Evolutionary conservation across 2,113 vertebrate species (phyloP).

Genomic region (Amphiprion percula): DNA sequence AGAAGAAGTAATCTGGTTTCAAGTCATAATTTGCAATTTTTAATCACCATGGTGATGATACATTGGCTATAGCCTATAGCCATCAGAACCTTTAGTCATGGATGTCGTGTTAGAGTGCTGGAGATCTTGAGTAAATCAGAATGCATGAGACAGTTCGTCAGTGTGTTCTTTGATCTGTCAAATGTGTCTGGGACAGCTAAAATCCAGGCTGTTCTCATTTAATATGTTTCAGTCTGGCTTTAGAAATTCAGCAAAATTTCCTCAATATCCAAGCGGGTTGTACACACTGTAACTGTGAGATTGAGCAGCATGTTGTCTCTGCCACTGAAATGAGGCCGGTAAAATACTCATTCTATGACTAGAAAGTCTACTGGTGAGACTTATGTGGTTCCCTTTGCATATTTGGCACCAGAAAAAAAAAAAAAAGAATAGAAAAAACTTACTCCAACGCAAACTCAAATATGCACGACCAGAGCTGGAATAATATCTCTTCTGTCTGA

Average conservation of each 20-base stretch:
- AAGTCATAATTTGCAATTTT: not conserved
- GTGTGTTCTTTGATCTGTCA: not conserved
- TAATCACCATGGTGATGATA: not conserved
- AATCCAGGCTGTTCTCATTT: slow-evolving; percentile 1
- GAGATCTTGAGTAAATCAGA: not conserved
- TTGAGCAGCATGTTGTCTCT: slow-evolving; percentile 23
- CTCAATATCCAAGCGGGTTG: slow-evolving; percentile 10
- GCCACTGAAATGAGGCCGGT: slow-evolving; percentile 14
- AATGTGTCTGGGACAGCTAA: slow-evolving; percentile 11
- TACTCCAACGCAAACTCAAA: slow-evolving; percentile 25
- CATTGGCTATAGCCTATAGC: not conserved
- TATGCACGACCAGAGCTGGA: slow-evolving; percentile 34
- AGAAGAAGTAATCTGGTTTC: not conserved
- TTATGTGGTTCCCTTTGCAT: slow-evolving; percentile 27
- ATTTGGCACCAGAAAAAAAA: slow-evolving; percentile 14
- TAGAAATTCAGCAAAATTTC: slow-evolving; percentile 9
- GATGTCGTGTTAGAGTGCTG: not conserved
- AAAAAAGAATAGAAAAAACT: not conserved
- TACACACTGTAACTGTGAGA: not conserved
- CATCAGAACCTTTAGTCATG: not conserved
- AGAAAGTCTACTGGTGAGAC: slow-evolving; percentile 27
- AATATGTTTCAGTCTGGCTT: not conserved
- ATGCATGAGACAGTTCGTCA: not conserved
- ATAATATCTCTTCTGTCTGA: slow-evolving; percentile 38
- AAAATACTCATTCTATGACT: slow-evolving; percentile 5